Conservation (phyloP, 2,888 invertebrate species). For the Apodemia duryi region DNA sequence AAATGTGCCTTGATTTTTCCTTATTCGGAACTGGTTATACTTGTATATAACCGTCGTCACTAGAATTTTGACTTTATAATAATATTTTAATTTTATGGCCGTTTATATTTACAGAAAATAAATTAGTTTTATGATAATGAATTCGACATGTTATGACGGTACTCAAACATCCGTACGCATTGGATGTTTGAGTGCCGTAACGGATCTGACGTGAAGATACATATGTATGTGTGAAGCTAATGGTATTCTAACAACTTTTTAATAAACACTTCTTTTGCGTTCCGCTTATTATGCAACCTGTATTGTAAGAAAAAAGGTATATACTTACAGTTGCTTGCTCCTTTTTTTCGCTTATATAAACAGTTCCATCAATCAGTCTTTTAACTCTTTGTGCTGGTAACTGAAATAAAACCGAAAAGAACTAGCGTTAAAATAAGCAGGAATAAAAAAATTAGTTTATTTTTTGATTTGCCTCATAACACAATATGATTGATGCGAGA, state of each 20-base stretch:
- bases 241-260: too few relatives aligned
- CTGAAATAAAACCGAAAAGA: neutral
- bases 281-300: too few relatives aligned
- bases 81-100: neutral
- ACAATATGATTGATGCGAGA: too few relatives aligned
- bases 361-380: conserved; percentile 1
- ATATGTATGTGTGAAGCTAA: too few relatives aligned
- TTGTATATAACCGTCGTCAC: neutral
- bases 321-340: conserved; percentile 3
- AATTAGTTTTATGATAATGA: neutral
- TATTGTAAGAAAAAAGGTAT: too few relatives aligned
- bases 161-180: neutral
- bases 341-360: conserved; percentile 5
- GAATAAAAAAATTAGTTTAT: too few relatives aligned
- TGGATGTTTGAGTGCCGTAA: too few relatives aligned
- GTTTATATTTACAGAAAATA: neutral
- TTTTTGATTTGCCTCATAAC: too few relatives aligned
- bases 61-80: neutral
- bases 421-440: too few relatives aligned
- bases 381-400: neutral
- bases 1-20: neutral
- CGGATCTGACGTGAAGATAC: too few relatives aligned
- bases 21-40: neutral
- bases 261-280: too few relatives aligned
- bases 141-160: neutral